Evolutionary conservation across 2,888 invertebrate species (phyloP), one percentile per base, ranked within the genome.

Genomic region (Ophion slaviceki): DNA sequence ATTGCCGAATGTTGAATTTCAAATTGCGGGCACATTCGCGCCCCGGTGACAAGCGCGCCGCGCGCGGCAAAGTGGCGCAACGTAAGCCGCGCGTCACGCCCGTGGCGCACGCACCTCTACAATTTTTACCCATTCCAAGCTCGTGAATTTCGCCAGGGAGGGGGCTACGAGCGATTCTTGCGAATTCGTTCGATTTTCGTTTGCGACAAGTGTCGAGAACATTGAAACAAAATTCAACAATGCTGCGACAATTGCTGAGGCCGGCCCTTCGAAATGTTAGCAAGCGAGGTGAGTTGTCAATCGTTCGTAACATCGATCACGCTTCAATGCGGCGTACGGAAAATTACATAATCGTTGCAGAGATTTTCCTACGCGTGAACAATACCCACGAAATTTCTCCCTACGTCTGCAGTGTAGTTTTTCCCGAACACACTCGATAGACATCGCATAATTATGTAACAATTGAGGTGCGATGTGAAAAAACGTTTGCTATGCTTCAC

Each of bases 241-340:
- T 86, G 86, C 62, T 86, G 59, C 86, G 86, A 78, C 86, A 86
- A 86, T 84, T 86, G 78, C 57, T 86, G 78, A 84, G 81, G 64
- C 86, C 86, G 66, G 45, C 78, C 45, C n/a, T 47, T 67, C 86
- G 84, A 32, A 78, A 75, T n/a, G 17, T 71, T 75, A 32, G 40
- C 14, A 78, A 79, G 36, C 80, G 74, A 66, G 84, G 86, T 86
- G 61, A 84, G 68, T 84, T 45, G 40, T 78, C 62, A 64, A 68
- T 64, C 20, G 5, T 53, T 53, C 14, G 14, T 17, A 5, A 53
- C 14, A 5, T 53, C 53, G 14, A 53, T 5, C 53, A 17, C 11
- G 4, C 17, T 53, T 17, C 17, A 14, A 11, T 53, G 17, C 53
- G 17, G 53, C 53, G 53, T 53, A 53, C 53, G 17, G 14, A 17